These are phyloP conservation scores for Sturnira hondurensis DNA, from an alignment of 2,113 vertebrate genomes.

Conservation along the genomic window DNA sequence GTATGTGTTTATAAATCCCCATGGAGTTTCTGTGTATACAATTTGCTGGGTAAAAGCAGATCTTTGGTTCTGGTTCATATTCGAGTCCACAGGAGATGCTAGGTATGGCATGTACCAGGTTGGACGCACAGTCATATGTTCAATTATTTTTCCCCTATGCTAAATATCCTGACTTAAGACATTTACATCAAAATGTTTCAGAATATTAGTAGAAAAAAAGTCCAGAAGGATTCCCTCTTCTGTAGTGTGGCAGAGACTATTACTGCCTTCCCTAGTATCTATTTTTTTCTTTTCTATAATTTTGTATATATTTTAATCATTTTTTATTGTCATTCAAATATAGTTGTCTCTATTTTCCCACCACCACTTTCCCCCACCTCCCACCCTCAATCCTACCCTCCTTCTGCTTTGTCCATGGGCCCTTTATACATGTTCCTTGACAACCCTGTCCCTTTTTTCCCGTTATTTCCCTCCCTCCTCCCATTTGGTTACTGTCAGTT, in stretches of 20 bases:
- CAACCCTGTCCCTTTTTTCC: too few species aligned
- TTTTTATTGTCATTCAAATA: too few species aligned
- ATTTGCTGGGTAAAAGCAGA: neutral
- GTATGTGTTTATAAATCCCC: neutral
- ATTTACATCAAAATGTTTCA: neutral
- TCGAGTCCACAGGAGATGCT: neutral
- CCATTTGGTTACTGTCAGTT: too few species aligned
- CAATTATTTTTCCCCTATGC: neutral
- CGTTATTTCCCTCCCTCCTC: too few species aligned
- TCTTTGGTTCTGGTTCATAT: neutral
- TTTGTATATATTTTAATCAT: too few species aligned
- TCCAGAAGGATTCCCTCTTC: neutral
- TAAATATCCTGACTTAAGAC: neutral
- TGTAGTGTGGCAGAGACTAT: neutral
- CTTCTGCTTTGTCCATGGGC: too few species aligned
- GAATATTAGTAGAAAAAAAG: neutral
- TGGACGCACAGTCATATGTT: neutral
- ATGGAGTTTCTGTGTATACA: neutral
- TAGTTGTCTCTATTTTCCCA: too few species aligned
- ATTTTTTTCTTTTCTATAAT: too few species aligned
- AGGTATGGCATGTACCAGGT: neutral
- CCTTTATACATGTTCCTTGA: too few species aligned
- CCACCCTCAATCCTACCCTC: too few species aligned
- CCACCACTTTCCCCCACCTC: too few species aligned
- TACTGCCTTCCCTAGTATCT: neutral